Conservation (phyloP, 2,113 vertebrate genomes). For the Pteronura brasiliensis region DNA sequence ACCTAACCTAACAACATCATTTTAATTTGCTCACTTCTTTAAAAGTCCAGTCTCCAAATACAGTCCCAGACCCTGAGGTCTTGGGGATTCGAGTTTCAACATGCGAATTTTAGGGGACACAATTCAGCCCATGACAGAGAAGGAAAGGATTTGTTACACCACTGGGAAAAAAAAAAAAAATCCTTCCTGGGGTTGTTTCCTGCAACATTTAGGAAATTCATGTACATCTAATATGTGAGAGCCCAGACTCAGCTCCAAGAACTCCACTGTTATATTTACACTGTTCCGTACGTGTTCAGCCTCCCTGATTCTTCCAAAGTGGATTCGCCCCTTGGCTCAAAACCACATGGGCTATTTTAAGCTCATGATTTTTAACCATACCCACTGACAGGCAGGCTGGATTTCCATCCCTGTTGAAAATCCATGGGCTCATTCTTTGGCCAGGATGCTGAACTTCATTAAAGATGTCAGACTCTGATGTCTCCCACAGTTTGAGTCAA, state of each 20-base stretch:
- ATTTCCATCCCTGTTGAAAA: slow-evolving; percentile 22
- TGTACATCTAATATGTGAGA: not conserved
- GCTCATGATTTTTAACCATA: slow-evolving; percentile 29
- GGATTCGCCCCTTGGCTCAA: not conserved
- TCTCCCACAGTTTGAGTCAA: not conserved
- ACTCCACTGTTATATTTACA: rapidly evolving
- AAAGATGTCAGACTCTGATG: not conserved
- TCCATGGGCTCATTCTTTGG: not conserved
- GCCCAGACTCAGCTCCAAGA: rapidly evolving
- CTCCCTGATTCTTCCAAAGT: not conserved
- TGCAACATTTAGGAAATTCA: not conserved
- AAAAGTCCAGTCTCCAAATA: not conserved
- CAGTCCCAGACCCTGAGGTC: not conserved
- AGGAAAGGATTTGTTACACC: not conserved
- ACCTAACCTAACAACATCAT: not conserved
- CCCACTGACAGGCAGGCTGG: not conserved
- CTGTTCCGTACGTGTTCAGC: rapidly evolving
- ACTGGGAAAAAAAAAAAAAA: not conserved
- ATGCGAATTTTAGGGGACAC: not conserved
- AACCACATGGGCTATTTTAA: slow-evolving; percentile 41
- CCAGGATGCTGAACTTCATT: not conserved
- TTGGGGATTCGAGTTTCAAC: not conserved
- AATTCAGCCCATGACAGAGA: not conserved
- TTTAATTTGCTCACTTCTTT: not conserved
- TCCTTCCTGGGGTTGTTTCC: not conserved